Conservation (phyloP, 1,140 invertebrate genomes). For the Helicoverpa zea region DNA sequence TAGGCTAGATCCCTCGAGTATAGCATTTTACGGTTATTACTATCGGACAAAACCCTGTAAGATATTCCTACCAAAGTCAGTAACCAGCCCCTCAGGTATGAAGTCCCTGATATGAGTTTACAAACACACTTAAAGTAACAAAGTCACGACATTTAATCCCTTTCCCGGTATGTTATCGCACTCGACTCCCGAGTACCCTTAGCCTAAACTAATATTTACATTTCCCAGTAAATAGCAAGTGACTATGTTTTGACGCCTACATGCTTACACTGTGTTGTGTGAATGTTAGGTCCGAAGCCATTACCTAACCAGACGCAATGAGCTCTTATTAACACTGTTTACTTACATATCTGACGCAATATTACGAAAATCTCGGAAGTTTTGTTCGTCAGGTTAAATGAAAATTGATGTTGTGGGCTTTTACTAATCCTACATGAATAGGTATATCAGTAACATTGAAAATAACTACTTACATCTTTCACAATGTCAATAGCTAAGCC, state of each 20-base stretch:
- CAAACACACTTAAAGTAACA: slow-evolving; percentile 44
- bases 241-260: slow-evolving; percentile 45
- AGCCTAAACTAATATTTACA: slow-evolving; percentile 57
- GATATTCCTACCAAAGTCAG: slow-evolving; percentile 35
- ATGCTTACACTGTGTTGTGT: slow-evolving; percentile 29
- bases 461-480: background rate
- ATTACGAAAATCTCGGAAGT: background rate
- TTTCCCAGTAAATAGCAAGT: slow-evolving; percentile 54
- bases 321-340: slow-evolving; percentile 15
- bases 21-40: background rate
- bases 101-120: slow-evolving; percentile 40
- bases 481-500: background rate
- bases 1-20: background rate
- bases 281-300: slow-evolving; percentile 31
- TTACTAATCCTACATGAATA: slow-evolving; percentile 1
- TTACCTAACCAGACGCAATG: slow-evolving; percentile 35
- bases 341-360: background rate
- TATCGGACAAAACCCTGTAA: slow-evolving; percentile 8
- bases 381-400: background rate
- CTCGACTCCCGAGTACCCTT: slow-evolving; percentile 46
- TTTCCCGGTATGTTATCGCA: slow-evolving; percentile 49
- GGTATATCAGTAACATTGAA: background rate
- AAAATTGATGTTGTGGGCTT: slow-evolving; percentile 6
- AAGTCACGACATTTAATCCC: slow-evolving; percentile 53
- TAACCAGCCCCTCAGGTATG: slow-evolving; percentile 25